Evolutionary conservation across 2,888 invertebrate genomes (phyloP).

Genomic region (Lumbricus terrestris): DNA sequence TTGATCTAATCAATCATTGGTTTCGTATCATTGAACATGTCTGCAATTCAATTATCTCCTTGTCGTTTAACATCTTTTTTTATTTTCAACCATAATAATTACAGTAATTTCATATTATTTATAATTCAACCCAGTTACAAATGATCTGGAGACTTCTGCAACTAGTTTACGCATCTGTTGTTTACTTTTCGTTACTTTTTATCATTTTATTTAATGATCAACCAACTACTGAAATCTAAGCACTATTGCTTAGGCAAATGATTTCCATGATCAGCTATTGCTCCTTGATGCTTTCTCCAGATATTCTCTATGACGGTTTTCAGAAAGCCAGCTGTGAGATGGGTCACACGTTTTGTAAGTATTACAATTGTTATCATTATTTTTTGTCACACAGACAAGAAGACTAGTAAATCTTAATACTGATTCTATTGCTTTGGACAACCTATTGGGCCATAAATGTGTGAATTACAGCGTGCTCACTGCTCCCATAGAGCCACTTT

Average conservation of each 20-base stretch:
- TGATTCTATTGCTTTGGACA: not conserved
- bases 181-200: not conserved
- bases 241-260: not conserved
- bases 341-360: slow-evolving; percentile 4
- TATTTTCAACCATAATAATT: not conserved
- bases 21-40: not conserved
- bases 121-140: not conserved
- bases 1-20: not conserved
- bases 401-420: not conserved
- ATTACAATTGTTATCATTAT: not conserved
- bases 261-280: not conserved
- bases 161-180: not conserved
- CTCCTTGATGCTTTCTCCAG: not conserved
- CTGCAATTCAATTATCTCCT: not conserved
- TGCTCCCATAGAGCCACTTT: too few relatives aligned
- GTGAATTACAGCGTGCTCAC: too few relatives aligned
- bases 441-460: not conserved
- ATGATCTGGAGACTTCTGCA: not conserved
- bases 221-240: not conserved
- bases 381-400: not conserved
- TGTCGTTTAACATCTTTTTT: not conserved
- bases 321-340: not conserved
- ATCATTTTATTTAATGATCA: not conserved
- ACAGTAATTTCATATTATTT: too few relatives aligned
- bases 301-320: not conserved